Evolutionary conservation across 2,113 vertebrate genomes (phyloP).

Genomic region (Pollimyrus isidori): DNA sequence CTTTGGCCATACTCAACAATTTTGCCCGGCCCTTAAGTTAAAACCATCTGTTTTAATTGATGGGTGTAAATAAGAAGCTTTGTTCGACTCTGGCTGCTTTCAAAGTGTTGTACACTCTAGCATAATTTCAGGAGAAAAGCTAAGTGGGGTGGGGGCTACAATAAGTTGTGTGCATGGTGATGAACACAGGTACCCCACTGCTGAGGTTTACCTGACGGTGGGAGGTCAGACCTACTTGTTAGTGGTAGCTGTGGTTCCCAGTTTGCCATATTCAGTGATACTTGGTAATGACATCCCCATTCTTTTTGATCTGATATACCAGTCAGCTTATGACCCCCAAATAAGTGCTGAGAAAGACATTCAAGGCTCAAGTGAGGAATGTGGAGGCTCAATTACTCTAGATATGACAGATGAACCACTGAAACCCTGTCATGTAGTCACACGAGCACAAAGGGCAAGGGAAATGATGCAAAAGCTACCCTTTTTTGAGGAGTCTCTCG

Average conservation of each 20-base stretch:
- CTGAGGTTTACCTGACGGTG: slow-evolving; percentile 12
- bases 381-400: not conserved
- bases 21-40: not conserved
- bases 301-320: not conserved
- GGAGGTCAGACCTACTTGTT: slow-evolving; percentile 10
- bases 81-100: slow-evolving; percentile 4
- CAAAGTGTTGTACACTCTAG: slow-evolving; percentile 10
- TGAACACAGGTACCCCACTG: slow-evolving; percentile 1
- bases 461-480: not conserved
- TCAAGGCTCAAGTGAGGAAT: not conserved
- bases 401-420: not conserved
- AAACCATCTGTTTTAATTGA: not conserved
- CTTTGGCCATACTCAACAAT: not conserved
- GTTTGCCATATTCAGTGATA: slow-evolving; percentile 1
- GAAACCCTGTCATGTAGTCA: not conserved
- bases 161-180: slow-evolving; percentile 21
- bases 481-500: not conserved
- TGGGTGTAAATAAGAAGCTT: not conserved
- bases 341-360: not conserved
- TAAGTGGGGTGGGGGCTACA: not conserved
- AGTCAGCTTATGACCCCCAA: not conserved
- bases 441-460: not conserved
- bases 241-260: not conserved
- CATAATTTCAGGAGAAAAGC: not conserved
- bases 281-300: not conserved